Evolutionary conservation across 1,140 invertebrate genomes (phyloP).

Genomic region (Drosophila suzukii): DNA sequence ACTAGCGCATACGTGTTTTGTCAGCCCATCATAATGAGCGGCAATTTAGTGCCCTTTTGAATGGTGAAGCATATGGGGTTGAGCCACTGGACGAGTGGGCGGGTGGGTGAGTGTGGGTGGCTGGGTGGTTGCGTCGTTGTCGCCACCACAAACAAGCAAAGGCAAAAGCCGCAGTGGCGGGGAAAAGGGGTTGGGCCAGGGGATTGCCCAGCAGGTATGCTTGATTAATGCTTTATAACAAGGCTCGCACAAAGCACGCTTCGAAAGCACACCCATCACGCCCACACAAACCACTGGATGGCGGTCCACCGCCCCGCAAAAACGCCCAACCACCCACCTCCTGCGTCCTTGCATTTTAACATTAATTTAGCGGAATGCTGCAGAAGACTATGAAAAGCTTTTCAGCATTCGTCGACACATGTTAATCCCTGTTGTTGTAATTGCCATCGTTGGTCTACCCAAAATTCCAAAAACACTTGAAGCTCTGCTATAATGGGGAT

Average conservation of each 20-base stretch:
- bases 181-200: slow-evolving; percentile 1
- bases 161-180: slow-evolving; percentile 58
- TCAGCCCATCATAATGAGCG: slow-evolving; percentile 76
- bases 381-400: slow-evolving; percentile 60
- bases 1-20: slow-evolving; percentile 27
- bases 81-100: slow-evolving; percentile 31
- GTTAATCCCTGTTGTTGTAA: slow-evolving; percentile 63
- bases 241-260: slow-evolving; percentile 41
- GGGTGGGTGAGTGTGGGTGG: slow-evolving; percentile 6
- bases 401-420: slow-evolving; percentile 70
- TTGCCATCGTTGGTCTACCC: slow-evolving; percentile 22
- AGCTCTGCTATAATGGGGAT: neutral
- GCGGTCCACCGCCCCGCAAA: slow-evolving; percentile 10
- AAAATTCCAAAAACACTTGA: slow-evolving; percentile 3
- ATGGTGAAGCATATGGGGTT: slow-evolving; percentile 24
- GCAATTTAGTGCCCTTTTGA: slow-evolving; percentile 70
- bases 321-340: slow-evolving; percentile 13
- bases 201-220: slow-evolving; percentile 74
- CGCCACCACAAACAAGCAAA: slow-evolving; percentile 81
- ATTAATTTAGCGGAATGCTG: slow-evolving; percentile 79
- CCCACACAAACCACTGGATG: slow-evolving; percentile 44
- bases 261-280: slow-evolving; percentile 35
- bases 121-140: slow-evolving; percentile 34
- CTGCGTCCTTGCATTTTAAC: slow-evolving; percentile 67
- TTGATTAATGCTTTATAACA: slow-evolving; percentile 83